Evolutionary conservation across 2,888 invertebrate genomes (phyloP), one percentile per base, ranked within the genome.

Genomic region (Mallateleia sp.): DNA sequence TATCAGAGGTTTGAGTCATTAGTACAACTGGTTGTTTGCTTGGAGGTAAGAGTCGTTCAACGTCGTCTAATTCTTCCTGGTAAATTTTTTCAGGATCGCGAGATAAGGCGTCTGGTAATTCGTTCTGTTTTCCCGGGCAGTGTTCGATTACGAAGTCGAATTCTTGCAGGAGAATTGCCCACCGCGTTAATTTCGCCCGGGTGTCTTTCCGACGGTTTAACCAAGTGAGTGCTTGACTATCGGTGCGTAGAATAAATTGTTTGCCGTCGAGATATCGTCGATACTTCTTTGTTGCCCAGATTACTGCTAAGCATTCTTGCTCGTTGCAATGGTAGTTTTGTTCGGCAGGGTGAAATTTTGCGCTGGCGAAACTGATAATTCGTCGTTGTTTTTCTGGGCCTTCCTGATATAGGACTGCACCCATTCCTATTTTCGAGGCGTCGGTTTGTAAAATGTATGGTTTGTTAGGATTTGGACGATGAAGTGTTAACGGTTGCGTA

Each of bases 361-460:
- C 38, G 11, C 38, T 38, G 8, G 72, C 78, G 28, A 75, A 80
- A 25, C 67, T 64, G 38, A 83, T 62, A 1, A 79, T 74, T 1
- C 64, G 22, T 11, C 32, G 42, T 3, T 32, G 56, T 0, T 38
- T 58, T 14, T 72, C 25, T 1, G 1, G 0, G 1, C 0, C 32
- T 28, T 18, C 45, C 32, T 74, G 74, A 11, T n/a, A 83, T 1
- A 71, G 15, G 1, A 45, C 45, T 2, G 38, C 38, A 11, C 38
- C 38, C 38, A 38, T 38, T 14, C 38, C 38, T 38, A 8, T 18
- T 34, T 15, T 38, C 32, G 75, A 75, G 25, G 71, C 72, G 20
- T 81, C 77, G 5, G 77, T 77, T 56, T 81, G 81, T 1, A 86
- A 25, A 7, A 50, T 22, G 24, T 28, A 72, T 0, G 24, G 34